phyloP scores from a whole-genome alignment of 2,888 invertebrate genomes.

The Linyphia triangularis region DNA sequence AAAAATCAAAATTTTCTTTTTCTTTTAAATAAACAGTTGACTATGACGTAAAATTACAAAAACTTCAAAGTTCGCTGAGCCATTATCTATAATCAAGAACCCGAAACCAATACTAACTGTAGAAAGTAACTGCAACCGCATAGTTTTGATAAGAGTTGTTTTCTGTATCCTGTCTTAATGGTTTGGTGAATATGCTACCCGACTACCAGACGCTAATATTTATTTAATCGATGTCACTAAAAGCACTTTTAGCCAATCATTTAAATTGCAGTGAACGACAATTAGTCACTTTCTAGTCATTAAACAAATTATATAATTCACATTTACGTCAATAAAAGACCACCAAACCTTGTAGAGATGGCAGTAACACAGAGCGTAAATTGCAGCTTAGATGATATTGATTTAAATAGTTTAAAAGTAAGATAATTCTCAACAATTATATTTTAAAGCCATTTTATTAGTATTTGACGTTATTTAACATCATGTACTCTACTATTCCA shows the following conservation, averaged over 20 bases:
- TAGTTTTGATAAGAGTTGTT: slow-evolving; percentile 61
- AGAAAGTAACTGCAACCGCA: slow-evolving; percentile 43
- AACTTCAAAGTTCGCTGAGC: too few relatives aligned
- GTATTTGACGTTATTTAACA: neutral
- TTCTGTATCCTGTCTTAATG: slow-evolving; percentile 21
- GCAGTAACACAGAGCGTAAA: slow-evolving; percentile 75
- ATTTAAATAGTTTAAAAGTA: slow-evolving; percentile 76
- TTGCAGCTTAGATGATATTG: slow-evolving; percentile 76
- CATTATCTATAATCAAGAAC: slow-evolving; percentile 7
- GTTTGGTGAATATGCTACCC: neutral
- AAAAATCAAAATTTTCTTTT: too few relatives aligned
- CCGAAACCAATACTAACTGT: slow-evolving; percentile 38
- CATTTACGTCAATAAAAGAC: neutral
- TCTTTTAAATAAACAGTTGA: too few relatives aligned
- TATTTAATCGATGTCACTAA: neutral
- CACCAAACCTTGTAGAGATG: slow-evolving; percentile 43
- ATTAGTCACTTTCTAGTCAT: neutral
- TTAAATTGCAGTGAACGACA: neutral
- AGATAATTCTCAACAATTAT: neutral
- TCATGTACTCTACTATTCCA: neutral
- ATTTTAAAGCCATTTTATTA: neutral
- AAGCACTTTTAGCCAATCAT: neutral
- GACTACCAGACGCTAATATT: slow-evolving; percentile 15
- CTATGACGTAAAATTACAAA: too few relatives aligned
- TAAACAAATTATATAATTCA: slow-evolving; percentile 11